Base-by-base conservation (phyloP, 2,113 vertebrate species). In the Eupsittula cactorum region DNA sequence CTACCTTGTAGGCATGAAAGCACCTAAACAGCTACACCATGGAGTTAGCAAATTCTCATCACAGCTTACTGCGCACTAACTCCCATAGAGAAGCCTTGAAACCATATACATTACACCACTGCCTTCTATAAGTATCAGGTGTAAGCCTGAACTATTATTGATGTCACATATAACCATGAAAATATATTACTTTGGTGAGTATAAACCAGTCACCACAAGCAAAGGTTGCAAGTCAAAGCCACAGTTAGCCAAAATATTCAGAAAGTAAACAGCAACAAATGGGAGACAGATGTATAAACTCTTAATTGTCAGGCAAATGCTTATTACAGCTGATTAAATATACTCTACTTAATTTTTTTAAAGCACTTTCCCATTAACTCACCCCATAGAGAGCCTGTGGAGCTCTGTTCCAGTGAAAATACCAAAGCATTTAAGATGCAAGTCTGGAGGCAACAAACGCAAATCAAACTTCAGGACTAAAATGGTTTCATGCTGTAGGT, bases 401-500 rank as follows among this genome's bases (percentile, higher is more conserved):
- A 96, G 92, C 88, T 92, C 90, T 93, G 77, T 89, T 96, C 74
- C 91, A 91, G 89, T 81, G 86, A 91, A 94, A 96, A 96, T 87
- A 96, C 35, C 92, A 94, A 49, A 93, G 82, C 87, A 90, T 90
- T 94, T 95, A 94, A 85, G 53, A 88, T 65, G 88, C 35, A 78
- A 92, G 73, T 83, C 92, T 86, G 68, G 82, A 95, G 88, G 88
- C 79, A 94, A 86, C 90, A 94, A 88, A 75, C 37, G 84, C 33
- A 92, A 90, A 96, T 84, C 95, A 95, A 96, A 93, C 69, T 86
- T 69, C 57, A 78, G 57, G 57, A 86, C 92, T 95, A 92, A 96
- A 94, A 93, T 89, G 93, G 60, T 92, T 96, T 96, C 95, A 96
- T 96, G 95, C 95, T 78, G 23, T 29, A 93, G 77, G 82, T 93